Evolutionary conservation across 1,140 invertebrate species (phyloP), one percentile per base, ranked within the genome.

Genomic region (Pogonognathellus flavescens): DNA sequence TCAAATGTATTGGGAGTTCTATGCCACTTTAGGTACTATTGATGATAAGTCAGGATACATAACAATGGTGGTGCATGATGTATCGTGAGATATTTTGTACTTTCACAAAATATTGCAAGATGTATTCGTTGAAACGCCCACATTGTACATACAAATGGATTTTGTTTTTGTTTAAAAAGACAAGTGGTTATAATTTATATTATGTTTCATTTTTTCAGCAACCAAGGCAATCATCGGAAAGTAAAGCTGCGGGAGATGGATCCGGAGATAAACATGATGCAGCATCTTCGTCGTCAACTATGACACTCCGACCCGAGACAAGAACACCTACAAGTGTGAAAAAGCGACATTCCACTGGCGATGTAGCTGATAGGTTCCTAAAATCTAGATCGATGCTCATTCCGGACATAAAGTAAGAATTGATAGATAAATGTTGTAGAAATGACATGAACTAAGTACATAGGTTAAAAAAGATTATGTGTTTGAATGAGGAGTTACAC

Each of bases 261-360:
- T 76, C 49, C 49, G 70, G 41, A 14, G 31, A 72, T 49, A 31
- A 22, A 70, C 20, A 41, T 13, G 66, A 70, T 1, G 66, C 14
- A 16, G 66, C 22, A 18, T 18, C 70, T 9, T 70, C 62, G 8
- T 76, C 70, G 41, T 49, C 70, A 18, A 76, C 41, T 41, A 16
- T 76, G 70, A 9, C 16, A 50, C 70, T 14, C 9, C 70, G 70
- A 49, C 70, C 22, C 16, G 62, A 57, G 8, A 50, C 16, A 50
- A 76, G 53, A 50, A 85, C 60, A 22, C 50, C 49, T 11, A 22
- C 55, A 70, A 70, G 25, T 82, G 52, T 83, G 20, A 87, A 87
- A 52, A 86, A 85, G 55, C n/a, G 85, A 66, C 84, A 86, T 72
- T 86, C 87, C 8, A 59, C 85, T 31, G 87, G 87, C 9, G 87